These are phyloP conservation scores for Athalia cordata DNA, from an alignment of 2,888 invertebrate genomes.

Conservation along the genomic window DNA sequence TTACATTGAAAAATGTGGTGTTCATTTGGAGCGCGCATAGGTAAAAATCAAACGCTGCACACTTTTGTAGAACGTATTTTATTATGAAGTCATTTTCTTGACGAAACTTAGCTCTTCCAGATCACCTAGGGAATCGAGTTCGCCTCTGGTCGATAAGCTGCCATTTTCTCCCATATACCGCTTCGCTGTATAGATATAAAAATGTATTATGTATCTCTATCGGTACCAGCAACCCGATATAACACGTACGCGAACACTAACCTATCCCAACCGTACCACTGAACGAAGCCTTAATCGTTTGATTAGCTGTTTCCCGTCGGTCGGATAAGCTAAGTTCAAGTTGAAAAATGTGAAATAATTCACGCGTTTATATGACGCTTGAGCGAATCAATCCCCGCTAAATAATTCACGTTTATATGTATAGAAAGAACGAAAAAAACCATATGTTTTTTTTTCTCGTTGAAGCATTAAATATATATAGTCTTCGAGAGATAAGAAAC, in stretches of 20 bases:
- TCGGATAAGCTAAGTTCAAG: constrained; percentile 39
- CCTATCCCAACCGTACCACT: constrained; percentile 22
- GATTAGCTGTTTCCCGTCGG: constrained; percentile 38
- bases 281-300: constrained; percentile 34
- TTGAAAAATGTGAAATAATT: constrained; percentile 37
- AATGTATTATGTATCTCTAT: neutral
- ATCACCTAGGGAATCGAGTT: constrained; percentile 1
- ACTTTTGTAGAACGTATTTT: no score
- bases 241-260: constrained; percentile 22
- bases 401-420: constrained; percentile 4
- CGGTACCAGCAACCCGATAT: constrained; percentile 18
- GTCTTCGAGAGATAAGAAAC: neutral
- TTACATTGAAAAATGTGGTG: no score
- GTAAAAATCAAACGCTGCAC: no score
- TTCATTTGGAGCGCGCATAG: no score
- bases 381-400: constrained; percentile 16
- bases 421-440: neutral
- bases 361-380: neutral
- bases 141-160: constrained; percentile 27
- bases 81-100: no score
- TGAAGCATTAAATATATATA: neutral
- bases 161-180: constrained; percentile 25
- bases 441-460: neutral
- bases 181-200: neutral
- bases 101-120: neutral